Evolutionary conservation across 2,888 invertebrate species (phyloP).

Genomic region (Cephalotes varians): DNA sequence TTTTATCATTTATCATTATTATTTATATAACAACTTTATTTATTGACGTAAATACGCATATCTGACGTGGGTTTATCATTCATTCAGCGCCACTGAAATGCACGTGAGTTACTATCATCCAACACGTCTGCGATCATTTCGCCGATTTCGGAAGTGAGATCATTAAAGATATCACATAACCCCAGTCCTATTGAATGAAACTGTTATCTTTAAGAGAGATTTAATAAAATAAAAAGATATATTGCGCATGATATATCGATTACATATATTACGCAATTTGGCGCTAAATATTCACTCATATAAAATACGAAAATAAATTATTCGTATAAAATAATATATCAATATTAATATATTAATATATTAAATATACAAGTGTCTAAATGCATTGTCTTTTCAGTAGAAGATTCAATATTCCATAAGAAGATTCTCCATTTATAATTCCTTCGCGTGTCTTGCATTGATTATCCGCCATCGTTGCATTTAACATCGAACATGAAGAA

Average conservation of each 20-base stretch:
- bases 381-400: not conserved
- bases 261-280: not conserved
- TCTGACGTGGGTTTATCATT: no score
- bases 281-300: not conserved
- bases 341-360: no score
- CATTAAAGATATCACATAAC: not conserved
- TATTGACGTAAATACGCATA: no score
- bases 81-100: no score
- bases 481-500: not conserved
- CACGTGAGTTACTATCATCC: no score
- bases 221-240: not conserved
- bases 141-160: not conserved
- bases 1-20: no score
- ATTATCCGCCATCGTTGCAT: not conserved
- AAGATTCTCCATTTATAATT: no score
- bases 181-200: not conserved
- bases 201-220: not conserved
- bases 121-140: no score
- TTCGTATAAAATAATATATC: not conserved
- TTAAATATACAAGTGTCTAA: not conserved
- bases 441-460: not conserved
- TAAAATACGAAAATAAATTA: no score
- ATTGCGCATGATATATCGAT: not conserved
- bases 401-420: not conserved
- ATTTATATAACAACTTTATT: no score